Base-by-base conservation (phyloP, 1,140 invertebrate genomes). In the Lepidurus arcticus region DNA sequence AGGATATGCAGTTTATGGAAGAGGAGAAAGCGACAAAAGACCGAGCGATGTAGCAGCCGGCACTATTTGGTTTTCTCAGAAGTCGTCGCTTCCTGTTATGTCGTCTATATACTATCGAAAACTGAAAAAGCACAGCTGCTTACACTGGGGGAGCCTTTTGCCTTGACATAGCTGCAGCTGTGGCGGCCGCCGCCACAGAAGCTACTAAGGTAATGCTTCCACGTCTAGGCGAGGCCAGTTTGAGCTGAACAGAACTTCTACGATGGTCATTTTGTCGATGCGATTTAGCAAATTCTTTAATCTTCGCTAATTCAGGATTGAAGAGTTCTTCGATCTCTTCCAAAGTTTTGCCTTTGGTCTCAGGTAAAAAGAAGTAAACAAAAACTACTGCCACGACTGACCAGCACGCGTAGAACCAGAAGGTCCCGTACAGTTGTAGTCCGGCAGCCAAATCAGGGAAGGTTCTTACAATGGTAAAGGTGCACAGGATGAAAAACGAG, bases 341-440 rank as follows among this genome's bases (percentile, higher is more conserved):
- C 4, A 94, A 84, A 0, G 88, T 90, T 81, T 91, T 92, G 0
- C 92, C 91, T 80, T 91, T 92, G 0, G 94, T 96, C 84, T 96
- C 94, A 0, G 94, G 94, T 6, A 96, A 83, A 16, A 89, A 88
- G 8, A 90, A 83, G 4, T 87, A 83, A 0, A 93, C 86, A 81
- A 93, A 92, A 1, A 94, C 76, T 1, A 90, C 88, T 0, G 91
- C 92, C 1, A 91, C 5, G 0, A 92, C 81, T 0, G 92, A 89
- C 44, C 93, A 83, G 0, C 85, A 83, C 0, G 89, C 89, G 84
- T 92, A 96, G 78, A 93, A 87, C 77, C 89, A 89, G 82, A 94
- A 95, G 0, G 89, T 88, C 1, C 88, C 90, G 43, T 87, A 85
- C 74, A 87, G 85, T 3, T 90, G 89, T 79, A 94, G 85, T 1